Base-by-base conservation (phyloP, 2,888 invertebrate genomes). In the Pycnomerus fuliginosus region DNA sequence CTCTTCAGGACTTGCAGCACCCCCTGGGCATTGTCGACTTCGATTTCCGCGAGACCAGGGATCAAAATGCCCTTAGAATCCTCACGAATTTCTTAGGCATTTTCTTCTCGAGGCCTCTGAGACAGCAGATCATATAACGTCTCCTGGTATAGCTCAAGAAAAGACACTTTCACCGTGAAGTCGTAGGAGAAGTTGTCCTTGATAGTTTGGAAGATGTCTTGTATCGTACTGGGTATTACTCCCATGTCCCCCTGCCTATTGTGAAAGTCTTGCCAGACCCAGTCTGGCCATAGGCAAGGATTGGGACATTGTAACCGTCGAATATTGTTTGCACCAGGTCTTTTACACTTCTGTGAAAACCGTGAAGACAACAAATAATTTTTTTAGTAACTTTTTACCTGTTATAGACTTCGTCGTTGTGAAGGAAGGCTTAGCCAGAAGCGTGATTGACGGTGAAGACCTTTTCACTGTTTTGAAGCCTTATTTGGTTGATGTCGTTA, bases 251-350 rank as follows among this genome's bases (percentile, higher is more conserved):
- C 81, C 16, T 78, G 0, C 94, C 95, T 95, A 96, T 96, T 0
- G 93, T 89, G 68, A 85, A 84, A 0, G 95, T 96, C 71, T 96
- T n/a, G 0, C 96, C 94, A 24, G 92, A 92, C 1, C 92, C 95
- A 0, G 96, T 96, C 72, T 96, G 95, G 0, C 96, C 96, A 71
- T 96, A 96, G 0, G 96, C 95, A 36, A 96, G 69, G 40, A 96
- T 90, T 2, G 95, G 96, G 0, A 92, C 87, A 77, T 96, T 95
- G 64, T 90, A 96, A 0, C 93, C 90, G 77, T 86, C 80, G 66
- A 92, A 90, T 10, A 93, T 74, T 61, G 83, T 85, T 2, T 76
- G 74, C 13, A 94, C 76, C 50, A 91, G 79, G n/a, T 79, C 76
- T 54, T 80, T 78, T 0, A 92, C 85, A 31, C 91, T 92, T 7